Evolutionary conservation across 2,113 vertebrate species (phyloP).

Genomic region (Gorilla gorilla): DNA sequence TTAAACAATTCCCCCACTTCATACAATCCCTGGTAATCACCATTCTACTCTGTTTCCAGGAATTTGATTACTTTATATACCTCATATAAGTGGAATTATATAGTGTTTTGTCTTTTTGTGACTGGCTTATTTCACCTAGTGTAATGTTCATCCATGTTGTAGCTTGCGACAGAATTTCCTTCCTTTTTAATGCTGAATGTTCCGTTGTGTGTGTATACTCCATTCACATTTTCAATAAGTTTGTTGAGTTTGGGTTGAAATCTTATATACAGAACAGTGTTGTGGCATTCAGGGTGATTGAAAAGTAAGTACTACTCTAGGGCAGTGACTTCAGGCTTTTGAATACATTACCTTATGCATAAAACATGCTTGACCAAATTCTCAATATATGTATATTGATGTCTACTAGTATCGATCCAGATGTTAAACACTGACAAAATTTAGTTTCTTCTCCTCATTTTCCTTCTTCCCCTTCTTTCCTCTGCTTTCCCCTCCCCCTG

Average conservation of each 20-base stretch:
- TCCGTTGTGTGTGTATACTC: not conserved
- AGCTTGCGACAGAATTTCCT: not conserved
- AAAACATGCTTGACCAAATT: not conserved
- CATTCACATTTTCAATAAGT: not conserved
- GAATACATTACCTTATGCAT: not conserved
- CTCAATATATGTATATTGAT: not conserved
- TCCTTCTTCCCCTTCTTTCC: not conserved
- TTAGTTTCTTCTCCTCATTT: not conserved
- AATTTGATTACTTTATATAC: not conserved
- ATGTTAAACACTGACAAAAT: not conserved
- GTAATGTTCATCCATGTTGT: not conserved
- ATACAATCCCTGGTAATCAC: not conserved
- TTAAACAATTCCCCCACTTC: not conserved
- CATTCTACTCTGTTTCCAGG: not conserved
- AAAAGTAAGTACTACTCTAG: not conserved
- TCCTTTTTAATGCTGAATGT: not conserved
- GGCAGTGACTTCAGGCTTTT: not conserved
- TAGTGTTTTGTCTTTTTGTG: not conserved
- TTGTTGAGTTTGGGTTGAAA: not conserved
- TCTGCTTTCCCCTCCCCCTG: rapidly evolving
- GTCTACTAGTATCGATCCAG: not conserved
- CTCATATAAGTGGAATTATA: not conserved
- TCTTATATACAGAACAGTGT: not conserved
- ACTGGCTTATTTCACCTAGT: not conserved
- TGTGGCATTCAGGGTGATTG: not conserved